Percentiles rank a stretch among this genome's conserved stretches.
Evolutionary conservation across 2,888 invertebrate species (phyloP).

Genomic region (Leucophenga montana): DNA sequence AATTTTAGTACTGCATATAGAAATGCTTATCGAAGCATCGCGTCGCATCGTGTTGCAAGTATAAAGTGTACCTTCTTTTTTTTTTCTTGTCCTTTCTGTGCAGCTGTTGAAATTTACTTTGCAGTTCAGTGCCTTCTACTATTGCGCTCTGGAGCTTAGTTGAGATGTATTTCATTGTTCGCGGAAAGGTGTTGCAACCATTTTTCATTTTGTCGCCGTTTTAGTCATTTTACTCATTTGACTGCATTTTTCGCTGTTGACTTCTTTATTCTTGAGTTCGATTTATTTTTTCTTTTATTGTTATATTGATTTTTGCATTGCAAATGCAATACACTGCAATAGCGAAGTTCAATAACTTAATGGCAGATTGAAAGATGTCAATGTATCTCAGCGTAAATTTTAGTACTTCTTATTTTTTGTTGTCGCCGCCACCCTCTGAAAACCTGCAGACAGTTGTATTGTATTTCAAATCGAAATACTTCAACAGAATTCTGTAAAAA

Average conservation of each 20-base stretch:
- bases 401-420: no score
- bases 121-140: background rate
- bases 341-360: no score
- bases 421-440: no score
- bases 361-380: no score
- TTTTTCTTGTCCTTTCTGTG: background rate
- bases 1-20: background rate
- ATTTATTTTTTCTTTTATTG: background rate
- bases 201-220: constrained; percentile 38
- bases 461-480: no score
- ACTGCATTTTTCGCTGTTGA: background rate
- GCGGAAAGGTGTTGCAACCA: constrained; percentile 39
- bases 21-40: background rate
- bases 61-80: no score
- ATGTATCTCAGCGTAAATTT: no score
- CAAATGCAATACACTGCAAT: background rate
- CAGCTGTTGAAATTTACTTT: background rate
- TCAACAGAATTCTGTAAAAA: no score
- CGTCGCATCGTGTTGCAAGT: no score
- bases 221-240: constrained; percentile 30
- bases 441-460: no score
- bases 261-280: background rate
- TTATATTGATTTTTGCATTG: background rate
- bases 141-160: constrained; percentile 22
- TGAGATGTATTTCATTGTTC: background rate